Conservation (phyloP, 2,888 invertebrate genomes). For the Hedychridium roseum region DNA sequence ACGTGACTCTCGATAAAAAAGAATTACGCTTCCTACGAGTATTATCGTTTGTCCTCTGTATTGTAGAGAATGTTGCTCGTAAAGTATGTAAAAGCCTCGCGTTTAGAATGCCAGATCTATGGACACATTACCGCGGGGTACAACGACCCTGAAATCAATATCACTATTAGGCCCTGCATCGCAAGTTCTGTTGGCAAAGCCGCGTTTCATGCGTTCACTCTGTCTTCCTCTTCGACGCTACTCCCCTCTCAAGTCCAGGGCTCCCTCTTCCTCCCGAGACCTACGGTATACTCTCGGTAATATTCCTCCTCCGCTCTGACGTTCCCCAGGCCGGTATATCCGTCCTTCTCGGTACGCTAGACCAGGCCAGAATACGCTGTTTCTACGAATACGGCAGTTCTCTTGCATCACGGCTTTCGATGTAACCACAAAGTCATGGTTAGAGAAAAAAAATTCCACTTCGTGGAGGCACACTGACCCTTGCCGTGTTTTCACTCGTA, state of each 20-base stretch:
- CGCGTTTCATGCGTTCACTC: constrained; percentile 18
- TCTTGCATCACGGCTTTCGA: constrained; percentile 33
- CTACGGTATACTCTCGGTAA: too few species aligned
- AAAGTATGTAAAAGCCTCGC: too few species aligned
- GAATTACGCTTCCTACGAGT: too few species aligned
- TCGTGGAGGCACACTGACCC: background rate
- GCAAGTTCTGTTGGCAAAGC: constrained; percentile 29
- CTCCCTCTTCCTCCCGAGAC: constrained; percentile 9
- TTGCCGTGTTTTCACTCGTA: background rate
- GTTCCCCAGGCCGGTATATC: too few species aligned
- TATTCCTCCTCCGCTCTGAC: too few species aligned
- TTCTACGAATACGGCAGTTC: constrained; percentile 30
- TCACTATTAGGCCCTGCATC: constrained; percentile 45
- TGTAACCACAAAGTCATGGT: constrained; percentile 33
- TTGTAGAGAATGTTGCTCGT: too few species aligned
- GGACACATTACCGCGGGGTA: constrained; percentile 29
- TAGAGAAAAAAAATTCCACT: constrained; percentile 32
- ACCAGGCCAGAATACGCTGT: too few species aligned
- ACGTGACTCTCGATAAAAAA: constrained; percentile 15
- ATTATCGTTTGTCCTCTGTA: too few species aligned
- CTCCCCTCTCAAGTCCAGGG: too few species aligned
- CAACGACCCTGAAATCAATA: constrained; percentile 50
- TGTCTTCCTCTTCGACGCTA: background rate
- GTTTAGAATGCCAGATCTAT: too few species aligned
- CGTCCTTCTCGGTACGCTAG: too few species aligned